Evolutionary conservation across 2,888 invertebrate genomes (phyloP).

Genomic region (Galeopsomyia nigrocyanea): DNA sequence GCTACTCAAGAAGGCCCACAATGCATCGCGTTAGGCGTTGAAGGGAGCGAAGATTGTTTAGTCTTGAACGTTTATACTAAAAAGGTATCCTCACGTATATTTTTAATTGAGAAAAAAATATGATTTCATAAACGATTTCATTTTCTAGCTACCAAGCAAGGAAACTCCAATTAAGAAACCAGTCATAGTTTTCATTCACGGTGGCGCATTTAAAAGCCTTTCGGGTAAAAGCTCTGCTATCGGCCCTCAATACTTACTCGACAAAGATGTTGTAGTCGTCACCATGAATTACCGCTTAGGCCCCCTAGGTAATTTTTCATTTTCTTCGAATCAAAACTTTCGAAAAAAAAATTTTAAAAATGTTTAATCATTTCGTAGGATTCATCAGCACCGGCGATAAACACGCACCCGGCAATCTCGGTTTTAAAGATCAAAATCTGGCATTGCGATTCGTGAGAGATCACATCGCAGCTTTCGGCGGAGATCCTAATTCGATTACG

Average conservation of each 20-base stretch:
- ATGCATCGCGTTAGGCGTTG: conserved; percentile 67
- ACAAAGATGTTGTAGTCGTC: conserved; percentile 62
- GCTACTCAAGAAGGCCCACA: conserved; percentile 74
- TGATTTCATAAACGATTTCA: not conserved
- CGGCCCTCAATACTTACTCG: conserved; percentile 60
- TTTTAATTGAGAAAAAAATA: not conserved
- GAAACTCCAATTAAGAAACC: conserved; percentile 63
- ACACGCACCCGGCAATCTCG: conserved; percentile 77
- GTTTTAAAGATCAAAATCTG: conserved; percentile 78
- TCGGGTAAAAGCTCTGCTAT: conserved; percentile 73
- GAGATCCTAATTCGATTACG: conserved; percentile 75
- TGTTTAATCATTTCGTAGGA: conserved; percentile 64
- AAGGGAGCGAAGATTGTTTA: conserved; percentile 74
- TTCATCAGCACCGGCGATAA: conserved; percentile 76
- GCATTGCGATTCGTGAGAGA: conserved; percentile 76
- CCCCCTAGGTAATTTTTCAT: conserved; percentile 59
- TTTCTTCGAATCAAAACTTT: too few relatives aligned
- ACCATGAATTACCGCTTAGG: conserved; percentile 62
- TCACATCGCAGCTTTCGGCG: conserved; percentile 77
- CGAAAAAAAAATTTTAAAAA: not conserved
- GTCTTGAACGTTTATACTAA: conserved; percentile 75
- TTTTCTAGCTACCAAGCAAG: not conserved
- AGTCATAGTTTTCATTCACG: conserved; percentile 78
- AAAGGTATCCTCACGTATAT: conserved; percentile 62
- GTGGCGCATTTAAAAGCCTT: conserved; percentile 76